A percentile compares a stretch with the other conserved stretches of the same genome.
These are phyloP conservation scores for Punctoribates punctum DNA, from an alignment of 2,888 invertebrate species.

Conservation along the genomic window DNA sequence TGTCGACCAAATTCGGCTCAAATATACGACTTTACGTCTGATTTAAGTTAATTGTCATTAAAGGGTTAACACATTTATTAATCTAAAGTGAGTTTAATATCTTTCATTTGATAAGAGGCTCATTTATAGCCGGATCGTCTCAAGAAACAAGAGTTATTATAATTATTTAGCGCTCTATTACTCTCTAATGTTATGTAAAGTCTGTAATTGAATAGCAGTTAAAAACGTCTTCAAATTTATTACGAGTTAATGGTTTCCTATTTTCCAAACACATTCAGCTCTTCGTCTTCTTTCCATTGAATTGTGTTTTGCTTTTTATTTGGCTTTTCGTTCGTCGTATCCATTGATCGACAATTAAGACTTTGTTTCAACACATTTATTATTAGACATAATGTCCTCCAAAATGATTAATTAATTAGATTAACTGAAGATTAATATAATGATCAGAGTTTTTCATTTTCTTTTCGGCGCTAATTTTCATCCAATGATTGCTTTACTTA, in stretches of 20 bases:
- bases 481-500: too few species aligned
- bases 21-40: too few species aligned
- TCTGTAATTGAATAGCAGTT: constrained; percentile 6
- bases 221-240: constrained; percentile 6
- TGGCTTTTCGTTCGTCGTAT: neutral
- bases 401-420: constrained; percentile 30
- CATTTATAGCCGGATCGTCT: too few species aligned
- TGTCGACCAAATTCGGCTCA: too few species aligned
- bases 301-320: neutral
- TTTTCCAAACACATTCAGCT: neutral
- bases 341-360: constrained; percentile 18
- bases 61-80: too few species aligned
- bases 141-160: too few species aligned
- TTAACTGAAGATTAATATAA: neutral
- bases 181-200: neutral
- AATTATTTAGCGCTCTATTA: too few species aligned
- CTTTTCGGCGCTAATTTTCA: too few species aligned
- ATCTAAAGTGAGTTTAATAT: too few species aligned
- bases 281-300: neutral
- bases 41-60: too few species aligned
- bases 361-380: constrained; percentile 4
- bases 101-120: too few species aligned
- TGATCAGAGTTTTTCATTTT: neutral
- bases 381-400: constrained; percentile 5
- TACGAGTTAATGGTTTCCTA: constrained; percentile 1